These are phyloP conservation scores for Ormyrus thymus DNA, from an alignment of 2,888 invertebrate genomes.

Conservation along the genomic window DNA sequence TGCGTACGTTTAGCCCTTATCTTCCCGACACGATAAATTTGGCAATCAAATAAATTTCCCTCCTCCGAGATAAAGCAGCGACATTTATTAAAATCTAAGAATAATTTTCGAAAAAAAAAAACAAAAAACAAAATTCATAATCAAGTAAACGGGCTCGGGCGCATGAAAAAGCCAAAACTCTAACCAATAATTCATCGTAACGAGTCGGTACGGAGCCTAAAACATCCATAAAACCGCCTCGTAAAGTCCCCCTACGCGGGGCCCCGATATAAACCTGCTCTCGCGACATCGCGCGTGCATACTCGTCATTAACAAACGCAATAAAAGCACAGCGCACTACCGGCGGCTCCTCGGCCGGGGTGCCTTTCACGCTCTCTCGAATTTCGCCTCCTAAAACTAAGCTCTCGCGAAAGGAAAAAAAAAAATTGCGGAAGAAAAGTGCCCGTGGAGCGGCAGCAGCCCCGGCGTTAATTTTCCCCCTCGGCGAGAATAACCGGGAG, in stretches of 20 bases:
- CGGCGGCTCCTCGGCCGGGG: no score
- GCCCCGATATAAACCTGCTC: not conserved
- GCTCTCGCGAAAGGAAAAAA: not conserved
- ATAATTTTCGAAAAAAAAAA: no score
- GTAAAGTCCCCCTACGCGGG: not conserved
- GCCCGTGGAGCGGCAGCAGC: not conserved
- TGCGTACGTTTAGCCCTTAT: no score
- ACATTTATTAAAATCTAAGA: no score
- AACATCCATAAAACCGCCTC: slow-evolving; percentile 20
- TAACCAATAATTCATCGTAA: slow-evolving; percentile 13
- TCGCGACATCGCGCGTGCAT: slow-evolving; percentile 7
- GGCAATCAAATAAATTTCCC: no score
- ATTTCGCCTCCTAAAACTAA: slow-evolving; percentile 2
- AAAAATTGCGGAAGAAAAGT: not conserved
- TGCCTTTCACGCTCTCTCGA: slow-evolving; percentile 8
- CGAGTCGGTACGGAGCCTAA: slow-evolving; percentile 1
- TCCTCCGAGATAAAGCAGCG: no score
- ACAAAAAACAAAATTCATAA: no score
- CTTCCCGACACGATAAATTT: no score
- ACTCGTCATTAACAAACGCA: slow-evolving; percentile 28
- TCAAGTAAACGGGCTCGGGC: no score
- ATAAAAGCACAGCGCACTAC: not conserved
- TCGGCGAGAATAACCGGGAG: not conserved
- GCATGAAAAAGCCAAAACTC: slow-evolving; percentile 11
- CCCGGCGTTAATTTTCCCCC: slow-evolving; percentile 16